These are phyloP conservation scores for Vidua macroura DNA, from an alignment of 2,113 vertebrate genomes.

Conservation along the genomic window DNA sequence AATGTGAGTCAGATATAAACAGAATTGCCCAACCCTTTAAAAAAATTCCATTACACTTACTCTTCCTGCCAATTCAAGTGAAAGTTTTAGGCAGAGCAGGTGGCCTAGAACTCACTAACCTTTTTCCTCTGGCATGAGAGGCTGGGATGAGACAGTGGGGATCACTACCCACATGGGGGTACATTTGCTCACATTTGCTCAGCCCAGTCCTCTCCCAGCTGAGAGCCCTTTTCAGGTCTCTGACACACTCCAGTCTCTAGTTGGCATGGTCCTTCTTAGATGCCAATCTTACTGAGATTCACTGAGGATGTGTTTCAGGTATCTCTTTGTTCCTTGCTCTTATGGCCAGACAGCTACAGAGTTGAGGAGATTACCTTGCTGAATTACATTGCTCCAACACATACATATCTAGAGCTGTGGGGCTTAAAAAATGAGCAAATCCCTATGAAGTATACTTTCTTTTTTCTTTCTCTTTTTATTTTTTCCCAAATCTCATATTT, in stretches of 20 bases:
- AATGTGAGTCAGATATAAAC: conserved; percentile 55
- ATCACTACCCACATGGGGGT: neutral
- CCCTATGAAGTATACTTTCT: neutral
- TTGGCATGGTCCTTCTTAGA: neutral
- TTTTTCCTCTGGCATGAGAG: neutral
- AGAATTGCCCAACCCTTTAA: conserved; percentile 45
- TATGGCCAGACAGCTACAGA: neutral
- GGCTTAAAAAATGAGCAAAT: neutral
- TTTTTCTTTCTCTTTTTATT: neutral
- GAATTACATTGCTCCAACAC: neutral
- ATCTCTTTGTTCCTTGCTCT: neutral
- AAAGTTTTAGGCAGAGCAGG: conserved; percentile 43
- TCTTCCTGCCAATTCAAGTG: conserved; percentile 41
- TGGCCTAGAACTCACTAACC: neutral
- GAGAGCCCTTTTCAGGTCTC: neutral
- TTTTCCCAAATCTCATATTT: neutral
- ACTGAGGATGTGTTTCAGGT: neutral
- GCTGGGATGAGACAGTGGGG: neutral
- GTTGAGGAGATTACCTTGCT: neutral
- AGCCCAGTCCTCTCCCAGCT: neutral
- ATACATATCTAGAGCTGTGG: neutral
- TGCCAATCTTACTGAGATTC: neutral
- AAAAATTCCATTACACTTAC: conserved; percentile 61
- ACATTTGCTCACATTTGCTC: neutral
- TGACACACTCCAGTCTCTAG: neutral